A percentile compares a stretch with the other conserved stretches of the same genome.
Conservation (phyloP, 2,797 vertebrate genomes). For the Nannoperca australis region DNA sequence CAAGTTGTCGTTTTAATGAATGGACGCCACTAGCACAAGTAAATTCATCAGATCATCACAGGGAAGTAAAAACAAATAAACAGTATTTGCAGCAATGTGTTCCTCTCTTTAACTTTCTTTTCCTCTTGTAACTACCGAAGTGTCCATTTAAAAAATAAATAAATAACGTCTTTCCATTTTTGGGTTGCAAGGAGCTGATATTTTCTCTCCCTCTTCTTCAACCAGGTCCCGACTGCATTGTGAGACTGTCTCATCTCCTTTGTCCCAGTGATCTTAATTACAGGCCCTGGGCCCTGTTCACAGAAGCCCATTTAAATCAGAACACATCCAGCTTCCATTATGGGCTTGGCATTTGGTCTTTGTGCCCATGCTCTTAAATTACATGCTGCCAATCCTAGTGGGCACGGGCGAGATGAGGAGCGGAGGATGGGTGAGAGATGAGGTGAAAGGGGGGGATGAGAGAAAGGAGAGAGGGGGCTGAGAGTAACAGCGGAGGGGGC, state of each 20-base stretch:
- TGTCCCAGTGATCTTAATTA: slow-evolving; percentile 89
- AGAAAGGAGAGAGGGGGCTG: slow-evolving; percentile 59
- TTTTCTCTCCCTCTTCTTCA: slow-evolving; percentile 74
- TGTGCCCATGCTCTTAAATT: slow-evolving; percentile 90
- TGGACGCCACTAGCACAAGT: slow-evolving; percentile 23
- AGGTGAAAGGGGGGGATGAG: slow-evolving; percentile 74
- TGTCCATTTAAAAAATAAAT: slow-evolving; percentile 57
- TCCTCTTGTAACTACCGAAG: slow-evolving; percentile 43
- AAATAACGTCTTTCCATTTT: slow-evolving; percentile 67
- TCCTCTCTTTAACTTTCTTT: slow-evolving; percentile 39
- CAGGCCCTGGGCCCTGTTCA: slow-evolving; percentile 83
- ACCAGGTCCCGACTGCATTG: slow-evolving; percentile 83
- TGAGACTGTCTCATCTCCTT: slow-evolving; percentile 84
- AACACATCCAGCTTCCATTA: slow-evolving; percentile 87
- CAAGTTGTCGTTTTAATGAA: slow-evolving; percentile 63
- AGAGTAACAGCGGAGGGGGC: slow-evolving; percentile 58
- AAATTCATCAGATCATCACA: slow-evolving; percentile 59
- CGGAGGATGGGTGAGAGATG: slow-evolving; percentile 80
- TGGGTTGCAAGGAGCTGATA: slow-evolving; percentile 70
- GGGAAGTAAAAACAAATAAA: slow-evolving; percentile 30
- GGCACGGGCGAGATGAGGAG: slow-evolving; percentile 82
- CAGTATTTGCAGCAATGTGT: slow-evolving; percentile 11
- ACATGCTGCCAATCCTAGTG: slow-evolving; percentile 89
- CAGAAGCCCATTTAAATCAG: slow-evolving; percentile 86
- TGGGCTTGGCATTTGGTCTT: slow-evolving; percentile 89